Conservation (phyloP, 2,113 vertebrate species). For the Campylorhamphus procurvoides region DNA sequence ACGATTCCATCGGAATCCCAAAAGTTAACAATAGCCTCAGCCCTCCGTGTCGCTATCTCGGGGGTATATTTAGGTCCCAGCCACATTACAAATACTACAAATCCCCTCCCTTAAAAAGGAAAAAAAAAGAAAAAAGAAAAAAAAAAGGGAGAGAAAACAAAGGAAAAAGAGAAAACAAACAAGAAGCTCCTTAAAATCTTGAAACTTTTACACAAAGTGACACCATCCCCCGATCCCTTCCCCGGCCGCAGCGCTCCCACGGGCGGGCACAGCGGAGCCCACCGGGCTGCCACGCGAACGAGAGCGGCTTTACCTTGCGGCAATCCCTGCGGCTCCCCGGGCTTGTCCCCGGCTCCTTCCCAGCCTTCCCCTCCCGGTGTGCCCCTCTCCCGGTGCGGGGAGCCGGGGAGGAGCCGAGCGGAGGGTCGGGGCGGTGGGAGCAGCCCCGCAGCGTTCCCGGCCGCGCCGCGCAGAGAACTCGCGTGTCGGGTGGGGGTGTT, state of each 20-base stretch:
- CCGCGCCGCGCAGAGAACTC: neutral
- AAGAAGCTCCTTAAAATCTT: constrained; percentile 18
- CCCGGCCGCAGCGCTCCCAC: neutral
- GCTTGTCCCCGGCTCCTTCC: no score
- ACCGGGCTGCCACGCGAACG: no score
- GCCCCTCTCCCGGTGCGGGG: no score
- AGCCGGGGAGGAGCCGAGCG: constrained; percentile 9
- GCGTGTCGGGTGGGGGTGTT: no score
- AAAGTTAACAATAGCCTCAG: constrained; percentile 55
- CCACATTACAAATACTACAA: neutral
- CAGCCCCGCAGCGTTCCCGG: neutral
- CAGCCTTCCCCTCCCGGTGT: no score
- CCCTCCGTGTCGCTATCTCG: constrained; percentile 15
- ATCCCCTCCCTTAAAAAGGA: neutral
- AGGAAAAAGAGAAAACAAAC: neutral
- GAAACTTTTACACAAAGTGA: constrained; percentile 18
- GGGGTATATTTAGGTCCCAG: constrained; percentile 41
- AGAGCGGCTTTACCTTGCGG: constrained; percentile 36
- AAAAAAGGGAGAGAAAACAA: neutral
- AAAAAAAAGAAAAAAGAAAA: neutral
- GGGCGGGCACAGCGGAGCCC: no score
- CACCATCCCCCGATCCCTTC: constrained; percentile 3
- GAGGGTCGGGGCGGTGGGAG: neutral
- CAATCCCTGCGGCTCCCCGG: neutral
- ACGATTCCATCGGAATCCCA: constrained; percentile 34